Base-by-base conservation (phyloP, 64 coral and sea anemone genomes). In the Pocillopora damicornis region DNA sequence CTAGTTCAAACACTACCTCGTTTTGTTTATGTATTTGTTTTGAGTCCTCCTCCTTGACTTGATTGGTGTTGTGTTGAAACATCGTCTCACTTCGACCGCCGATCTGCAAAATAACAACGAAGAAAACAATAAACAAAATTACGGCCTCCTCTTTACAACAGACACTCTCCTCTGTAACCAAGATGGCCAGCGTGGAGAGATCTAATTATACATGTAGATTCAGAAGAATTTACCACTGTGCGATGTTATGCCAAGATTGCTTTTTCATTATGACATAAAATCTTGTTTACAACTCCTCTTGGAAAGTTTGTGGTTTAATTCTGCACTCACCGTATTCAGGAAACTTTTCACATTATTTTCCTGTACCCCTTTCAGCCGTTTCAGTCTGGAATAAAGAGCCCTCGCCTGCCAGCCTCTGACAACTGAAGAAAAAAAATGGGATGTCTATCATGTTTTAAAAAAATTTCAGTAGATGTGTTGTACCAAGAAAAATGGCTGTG, bases 31-130 rank as follows among this genome's bases (percentile, higher is more conserved):
- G 56, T 45, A 76, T 90, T 30, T 81, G 68, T 45, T 74, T 82
- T 11, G 37, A 79, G 37, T 75, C 61, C 63, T 90, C 89, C 84
- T 90, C 89, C 35, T 9, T 90, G 9, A 90, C 89, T 85, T 90
- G 89, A 37, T 90, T 83, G 58, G 69, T 84, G 26, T 83, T 58
- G 64, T 90, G 79, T 18, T 84, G 22, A 83, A 58, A 84, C 12
- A 90, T 63, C 20, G 76, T 9, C 22, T 84, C 89, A 71, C 80
- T 84, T 60, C 36, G 17, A 37, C 22, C 63, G 10, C 61, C 59
- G 23, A 90, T 63, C 89, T 90, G 17, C 59, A 22, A 75, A 58
- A 60, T 22, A 34, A 51, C 11, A 88, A 16, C 66, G 17, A 8
- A 61, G 7, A 67, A 42, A 38, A 51, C 11, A 14, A 77, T 57